These are phyloP conservation scores for Chymomyza amoena DNA, from an alignment of 2,888 invertebrate genomes.

Conservation along the genomic window DNA sequence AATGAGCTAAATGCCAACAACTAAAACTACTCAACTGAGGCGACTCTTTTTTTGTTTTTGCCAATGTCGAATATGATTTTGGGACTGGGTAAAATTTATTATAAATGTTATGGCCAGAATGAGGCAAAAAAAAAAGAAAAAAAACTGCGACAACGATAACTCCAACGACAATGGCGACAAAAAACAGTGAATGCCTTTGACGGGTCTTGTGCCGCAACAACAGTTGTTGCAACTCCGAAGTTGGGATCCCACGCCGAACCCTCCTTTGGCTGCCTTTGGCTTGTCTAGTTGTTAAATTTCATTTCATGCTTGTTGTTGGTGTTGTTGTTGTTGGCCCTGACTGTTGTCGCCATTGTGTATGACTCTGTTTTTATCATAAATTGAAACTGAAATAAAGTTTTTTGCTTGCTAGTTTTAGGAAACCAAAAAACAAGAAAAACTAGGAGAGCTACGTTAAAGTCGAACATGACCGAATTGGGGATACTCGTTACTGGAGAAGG, in stretches of 20 bases:
- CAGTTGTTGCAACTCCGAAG: slow-evolving; percentile 38
- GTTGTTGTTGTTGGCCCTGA: slow-evolving; percentile 27
- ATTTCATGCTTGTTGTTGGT: slow-evolving; percentile 43
- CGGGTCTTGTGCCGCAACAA: slow-evolving; percentile 32
- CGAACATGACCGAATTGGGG: too few species aligned
- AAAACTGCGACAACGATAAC: slow-evolving; percentile 32
- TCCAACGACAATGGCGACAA: slow-evolving; percentile 17
- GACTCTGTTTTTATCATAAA: slow-evolving; percentile 63
- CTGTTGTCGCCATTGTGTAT: slow-evolving; percentile 44
- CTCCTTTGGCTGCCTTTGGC: slow-evolving; percentile 8
- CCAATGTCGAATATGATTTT: slow-evolving; percentile 25
- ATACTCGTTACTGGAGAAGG: too few species aligned
- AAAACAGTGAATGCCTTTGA: slow-evolving; percentile 54
- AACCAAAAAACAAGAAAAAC: neutral
- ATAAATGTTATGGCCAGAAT: slow-evolving; percentile 50
- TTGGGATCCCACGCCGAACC: neutral
- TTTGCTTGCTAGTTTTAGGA: slow-evolving; percentile 30
- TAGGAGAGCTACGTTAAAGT: neutral
- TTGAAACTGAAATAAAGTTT: slow-evolving; percentile 69
- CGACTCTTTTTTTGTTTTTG: slow-evolving; percentile 30
- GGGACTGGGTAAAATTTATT: slow-evolving; percentile 47
- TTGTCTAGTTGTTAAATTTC: slow-evolving; percentile 68
- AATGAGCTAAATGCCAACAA: slow-evolving; percentile 32
- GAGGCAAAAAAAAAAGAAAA: too few species aligned
- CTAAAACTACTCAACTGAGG: neutral